phyloP scores from a whole-genome alignment of 1,140 invertebrate species.

The Cyphomyrmex costatus region DNA sequence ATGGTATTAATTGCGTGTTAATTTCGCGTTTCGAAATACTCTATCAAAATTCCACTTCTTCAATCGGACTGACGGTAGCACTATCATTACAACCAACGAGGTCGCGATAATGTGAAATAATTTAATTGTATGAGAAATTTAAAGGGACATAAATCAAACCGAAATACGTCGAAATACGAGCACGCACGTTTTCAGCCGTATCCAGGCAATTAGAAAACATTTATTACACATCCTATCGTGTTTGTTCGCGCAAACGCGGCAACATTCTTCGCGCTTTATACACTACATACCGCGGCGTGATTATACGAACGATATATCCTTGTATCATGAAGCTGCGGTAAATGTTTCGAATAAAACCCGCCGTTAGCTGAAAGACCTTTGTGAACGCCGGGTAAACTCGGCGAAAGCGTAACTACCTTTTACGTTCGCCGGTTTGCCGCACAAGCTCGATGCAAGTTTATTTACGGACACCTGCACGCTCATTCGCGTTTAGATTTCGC shows the following conservation, averaged over 20 bases:
- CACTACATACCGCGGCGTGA: slow-evolving; percentile 19
- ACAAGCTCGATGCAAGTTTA: slow-evolving; percentile 80
- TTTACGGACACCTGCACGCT: slow-evolving; percentile 80
- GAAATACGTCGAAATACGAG: not conserved
- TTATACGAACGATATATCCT: slow-evolving; percentile 71
- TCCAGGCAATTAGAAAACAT: slow-evolving; percentile 38
- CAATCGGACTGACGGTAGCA: slow-evolving; percentile 9
- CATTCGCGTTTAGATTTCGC: slow-evolving; percentile 74
- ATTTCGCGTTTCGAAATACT: slow-evolving; percentile 34
- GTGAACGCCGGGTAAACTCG: slow-evolving; percentile 65
- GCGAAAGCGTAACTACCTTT: slow-evolving; percentile 78
- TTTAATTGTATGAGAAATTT: slow-evolving; percentile 27
- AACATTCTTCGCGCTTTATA: not conserved
- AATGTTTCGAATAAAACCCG: slow-evolving; percentile 71
- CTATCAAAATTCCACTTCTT: slow-evolving; percentile 36
- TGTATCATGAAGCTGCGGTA: slow-evolving; percentile 22
- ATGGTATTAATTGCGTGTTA: slow-evolving; percentile 54
- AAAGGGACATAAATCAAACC: slow-evolving; percentile 6
- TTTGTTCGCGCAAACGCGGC: not conserved
- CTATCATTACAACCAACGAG: slow-evolving; percentile 23
- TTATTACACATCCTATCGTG: slow-evolving; percentile 25
- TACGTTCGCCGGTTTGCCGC: slow-evolving; percentile 77
- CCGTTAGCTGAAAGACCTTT: slow-evolving; percentile 67
- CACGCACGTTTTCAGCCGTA: not conserved
- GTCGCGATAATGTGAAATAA: slow-evolving; percentile 24